Evolutionary conservation across 2,888 invertebrate genomes (phyloP).

Genomic region (Eretmocerus hayati): DNA sequence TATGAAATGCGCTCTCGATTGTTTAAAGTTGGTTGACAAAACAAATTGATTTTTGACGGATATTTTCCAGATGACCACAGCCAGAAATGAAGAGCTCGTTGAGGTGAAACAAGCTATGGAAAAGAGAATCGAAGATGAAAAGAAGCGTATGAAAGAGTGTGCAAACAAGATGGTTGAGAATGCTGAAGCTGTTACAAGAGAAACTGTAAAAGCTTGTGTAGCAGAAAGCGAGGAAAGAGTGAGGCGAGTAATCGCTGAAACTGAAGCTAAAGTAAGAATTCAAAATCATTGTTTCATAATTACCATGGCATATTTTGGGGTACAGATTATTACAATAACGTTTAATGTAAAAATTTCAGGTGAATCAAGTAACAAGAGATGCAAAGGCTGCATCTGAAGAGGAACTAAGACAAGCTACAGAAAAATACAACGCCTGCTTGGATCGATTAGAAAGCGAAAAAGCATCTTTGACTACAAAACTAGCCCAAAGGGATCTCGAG

Average conservation of each 20-base stretch:
- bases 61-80: conserved; percentile 28
- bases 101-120: conserved; percentile 27
- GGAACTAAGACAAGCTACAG: conserved; percentile 33
- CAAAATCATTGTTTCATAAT: not conserved
- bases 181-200: conserved; percentile 35
- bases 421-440: conserved; percentile 31
- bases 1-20: conserved; percentile 4
- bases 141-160: conserved; percentile 30
- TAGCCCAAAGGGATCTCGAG: conserved; percentile 34
- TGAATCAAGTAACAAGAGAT: conserved; percentile 34
- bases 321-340: not conserved
- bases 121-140: conserved; percentile 34
- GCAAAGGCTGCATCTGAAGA: conserved; percentile 31
- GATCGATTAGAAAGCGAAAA: conserved; percentile 34
- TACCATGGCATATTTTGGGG: no score
- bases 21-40: not conserved
- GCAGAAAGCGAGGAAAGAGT: conserved; percentile 36
- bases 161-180: conserved; percentile 35
- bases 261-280: conserved; percentile 35
- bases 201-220: conserved; percentile 37
- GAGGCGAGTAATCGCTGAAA: conserved; percentile 35
- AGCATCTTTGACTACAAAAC: conserved; percentile 29
- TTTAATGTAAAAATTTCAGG: conserved; percentile 22
- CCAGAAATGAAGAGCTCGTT: conserved; percentile 31
- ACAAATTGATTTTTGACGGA: not conserved